Evolutionary conservation across 2,888 invertebrate species (phyloP), one percentile per base, ranked within the genome.

Genomic region (Nyleta sp.): DNA sequence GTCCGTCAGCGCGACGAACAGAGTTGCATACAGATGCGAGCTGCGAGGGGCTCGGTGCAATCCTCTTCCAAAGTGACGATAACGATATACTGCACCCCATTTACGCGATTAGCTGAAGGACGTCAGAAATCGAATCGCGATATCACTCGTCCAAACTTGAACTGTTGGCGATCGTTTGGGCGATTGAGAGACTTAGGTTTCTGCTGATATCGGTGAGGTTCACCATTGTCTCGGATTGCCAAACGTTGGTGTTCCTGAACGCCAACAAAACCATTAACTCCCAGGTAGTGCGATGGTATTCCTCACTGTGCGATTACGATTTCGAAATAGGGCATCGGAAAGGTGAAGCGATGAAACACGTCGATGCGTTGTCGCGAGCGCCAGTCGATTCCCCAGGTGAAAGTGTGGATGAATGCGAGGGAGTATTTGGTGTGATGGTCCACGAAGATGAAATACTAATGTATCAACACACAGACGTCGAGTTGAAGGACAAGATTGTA

Each of bases 81-180:
- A 50, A 28, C 18, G 18, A 17, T 28, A 40, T 17, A 28, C 38
- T 10, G 18, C 38, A 11, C 33, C 3, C 7, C 24, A 64, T 65
- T 0, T 64, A 65, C 10, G 70, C 76, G 2, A 44, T 71, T 3
- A 71, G 76, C 33, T 20, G 64, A 10, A 35, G 28, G 13, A 76
- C 59, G 24, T 24, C 24, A 7, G 24, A 24, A 24, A 24, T 24
- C 3, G 24, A 24, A 7, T 24, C 24, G 3, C 24, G 24, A 3
- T 24, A 24, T 24, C 24, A 24, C 24, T 24, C 24, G 24, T 24
- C 24, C 24, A 24, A 24, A 7, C 24, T 24, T 24, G 24, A 24
- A 7, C 24, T 24, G 24, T 24, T 24, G 24, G 24, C 24, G 24
- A 24, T 24, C 4, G 24, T 24, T 24, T 24, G 24, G 24, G 24